phyloP scores from a whole-genome alignment of 2,113 vertebrate genomes.

The Chelonoidis abingdonii region DNA sequence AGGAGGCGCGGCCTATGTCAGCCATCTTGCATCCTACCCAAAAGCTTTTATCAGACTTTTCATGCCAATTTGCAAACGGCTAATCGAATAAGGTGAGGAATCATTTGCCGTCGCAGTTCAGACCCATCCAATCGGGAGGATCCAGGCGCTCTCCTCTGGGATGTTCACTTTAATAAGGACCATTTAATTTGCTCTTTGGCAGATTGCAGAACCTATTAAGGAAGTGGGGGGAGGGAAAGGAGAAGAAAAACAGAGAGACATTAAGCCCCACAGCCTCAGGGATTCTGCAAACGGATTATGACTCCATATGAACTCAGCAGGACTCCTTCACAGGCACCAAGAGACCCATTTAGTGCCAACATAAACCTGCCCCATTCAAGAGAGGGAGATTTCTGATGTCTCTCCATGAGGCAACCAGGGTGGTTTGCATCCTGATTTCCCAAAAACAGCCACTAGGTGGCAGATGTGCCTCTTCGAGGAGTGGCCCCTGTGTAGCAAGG shows the following conservation, averaged over 20 bases:
- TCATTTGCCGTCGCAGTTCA: neutral
- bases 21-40: neutral
- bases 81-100: neutral
- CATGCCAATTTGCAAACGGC: neutral
- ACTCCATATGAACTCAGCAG: neutral
- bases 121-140: neutral
- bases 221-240: neutral
- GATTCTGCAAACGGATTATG: neutral
- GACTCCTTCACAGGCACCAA: neutral
- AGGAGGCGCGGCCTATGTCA: neutral
- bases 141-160: neutral
- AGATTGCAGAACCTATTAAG: conserved; percentile 86
- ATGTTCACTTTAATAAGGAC: conserved; percentile 88
- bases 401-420: neutral
- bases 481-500: neutral
- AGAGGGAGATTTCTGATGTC: no score
- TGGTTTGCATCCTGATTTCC: neutral
- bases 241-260: neutral
- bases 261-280: neutral
- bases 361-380: neutral
- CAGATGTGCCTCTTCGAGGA: conserved; percentile 9
- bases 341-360: neutral
- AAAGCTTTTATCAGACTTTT: neutral
- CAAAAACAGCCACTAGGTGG: conserved; percentile 54
- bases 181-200: conserved; percentile 91